Evolutionary conservation across 2,888 invertebrate genomes (phyloP), one percentile per base, ranked within the genome.

Genomic region (Drosophila austrosaltans): DNA sequence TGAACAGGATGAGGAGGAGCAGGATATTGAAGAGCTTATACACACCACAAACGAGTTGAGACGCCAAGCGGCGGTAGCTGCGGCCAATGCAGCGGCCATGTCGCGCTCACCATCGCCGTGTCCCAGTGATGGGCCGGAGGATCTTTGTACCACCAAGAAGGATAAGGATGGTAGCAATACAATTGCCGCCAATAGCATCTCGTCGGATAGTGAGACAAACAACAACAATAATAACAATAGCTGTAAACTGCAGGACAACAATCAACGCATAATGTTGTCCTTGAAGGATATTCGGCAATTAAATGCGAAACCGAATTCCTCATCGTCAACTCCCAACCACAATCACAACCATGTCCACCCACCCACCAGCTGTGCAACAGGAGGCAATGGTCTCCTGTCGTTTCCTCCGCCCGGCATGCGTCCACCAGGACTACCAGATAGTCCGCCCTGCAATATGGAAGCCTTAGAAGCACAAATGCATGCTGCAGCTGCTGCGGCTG

Each of bases 261-360:
- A 91, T 69, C 92, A 91, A 66, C 90, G 93, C 56, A 91, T 92
- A 68, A 92, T 93, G 63, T 81, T 93, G 39, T 92, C 93, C 2
- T 75, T 93, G 0, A 93, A 93, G 78, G 93, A 93, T 64, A 92
- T 93, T 62, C 84, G 93, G 3, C 93, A 93, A 67, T 72, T 93
- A 53, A 92, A 92, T 60, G 89, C 84, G 59, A 91, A 93, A 72
- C 92, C 92, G 12, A 81, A 87, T 62, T 86, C 91, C 8, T 81
- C 79, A 32, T 77, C 48, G 25, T 48, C 90, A 12, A 87, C 90
- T 40, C 84, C 90, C 63, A 84, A 59, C 39, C 77, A 73, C 48
- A 48, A 59, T 48, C 77, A 73, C 56, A 48, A 48, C 10, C 48
- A 48, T 10, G 22, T 82, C 32, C 75, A 69, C 42, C 79, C 90